These are phyloP conservation scores for Tholera decimalis DNA, from an alignment of 2,888 invertebrate genomes.

Conservation along the genomic window DNA sequence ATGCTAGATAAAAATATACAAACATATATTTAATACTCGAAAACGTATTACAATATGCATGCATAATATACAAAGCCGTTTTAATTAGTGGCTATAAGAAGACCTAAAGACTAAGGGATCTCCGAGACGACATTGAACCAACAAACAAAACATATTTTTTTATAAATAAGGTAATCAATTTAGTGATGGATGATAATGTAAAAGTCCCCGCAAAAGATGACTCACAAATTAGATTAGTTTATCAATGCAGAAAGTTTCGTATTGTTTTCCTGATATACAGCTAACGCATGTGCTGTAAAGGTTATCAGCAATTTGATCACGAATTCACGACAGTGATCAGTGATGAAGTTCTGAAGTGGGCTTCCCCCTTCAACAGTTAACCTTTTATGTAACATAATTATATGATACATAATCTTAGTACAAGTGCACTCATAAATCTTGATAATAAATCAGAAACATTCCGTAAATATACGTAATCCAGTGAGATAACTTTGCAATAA, in stretches of 20 bases:
- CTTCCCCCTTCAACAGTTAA: slow-evolving; percentile 22
- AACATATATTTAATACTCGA: too few relatives aligned
- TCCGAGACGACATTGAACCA: too few relatives aligned
- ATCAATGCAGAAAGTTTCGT: not conserved
- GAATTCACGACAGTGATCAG: slow-evolving; percentile 11
- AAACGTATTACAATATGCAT: too few relatives aligned
- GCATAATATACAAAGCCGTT: too few relatives aligned
- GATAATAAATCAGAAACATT: slow-evolving; percentile 25
- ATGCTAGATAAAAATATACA: too few relatives aligned
- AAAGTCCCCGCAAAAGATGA: not conserved
- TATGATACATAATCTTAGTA: slow-evolving; percentile 10
- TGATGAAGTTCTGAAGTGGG: slow-evolving; percentile 1
- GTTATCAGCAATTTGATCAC: slow-evolving; percentile 2
- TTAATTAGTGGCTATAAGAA: too few relatives aligned
- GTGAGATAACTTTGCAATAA: slow-evolving; percentile 9
- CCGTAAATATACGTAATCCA: slow-evolving; percentile 18
- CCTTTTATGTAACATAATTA: slow-evolving; percentile 1
- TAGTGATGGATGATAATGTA: too few relatives aligned
- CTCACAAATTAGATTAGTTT: not conserved
- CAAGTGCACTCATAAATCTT: slow-evolving; percentile 16
- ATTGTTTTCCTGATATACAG: not conserved
- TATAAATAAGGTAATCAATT: too few relatives aligned
- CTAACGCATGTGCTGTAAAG: not conserved
- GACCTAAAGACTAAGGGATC: too few relatives aligned
- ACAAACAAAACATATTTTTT: too few relatives aligned